Evolutionary conservation across 2,888 invertebrate species (phyloP), one percentile per base, ranked within the genome.

Genomic region (Ceriagrion tenellum): DNA sequence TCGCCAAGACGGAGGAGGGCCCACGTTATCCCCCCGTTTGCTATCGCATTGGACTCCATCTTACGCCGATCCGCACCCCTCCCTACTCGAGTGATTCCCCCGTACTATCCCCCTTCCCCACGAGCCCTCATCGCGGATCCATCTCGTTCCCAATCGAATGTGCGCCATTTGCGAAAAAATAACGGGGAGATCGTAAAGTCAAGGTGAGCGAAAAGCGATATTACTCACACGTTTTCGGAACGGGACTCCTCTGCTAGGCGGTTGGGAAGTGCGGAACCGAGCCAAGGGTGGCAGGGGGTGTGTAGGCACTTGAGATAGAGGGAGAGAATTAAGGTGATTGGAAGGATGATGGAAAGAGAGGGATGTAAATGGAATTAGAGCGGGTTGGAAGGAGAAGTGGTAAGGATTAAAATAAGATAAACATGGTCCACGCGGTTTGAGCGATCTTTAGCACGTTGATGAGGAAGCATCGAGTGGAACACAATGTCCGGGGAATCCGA

Each of bases 201-300:
- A 91, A 69, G 91, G 63, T 91, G 91, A 91, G 63, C 63, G 69
- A 69, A 69, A 93, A 47, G 93, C n/a, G 69, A 93, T 93, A 93
- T 93, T n/a, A 74, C 93, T 93, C 93, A 69, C 69, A 69, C 69
- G 93, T 93, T 93, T 47, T 69, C 26, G 69, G n/a, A 69, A 69
- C 18, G 69, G 26, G 35, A 63, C 35, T 23, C 8, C 59, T 8
- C 12, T 3, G 16, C 12, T 35, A 56, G 30, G 35, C 23, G 59
- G 59, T 59, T 59, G 59, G 23, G 55, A 35, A 18, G 13, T 47
- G 56, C 18, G 90, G 56, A 4, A 16, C 16, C 30, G 90, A 91
- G 89, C 13, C 0, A 3, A 8, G 55, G 16, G 40, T 55, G 89
- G 55, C 55, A 55, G 47, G 18, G 35, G 91, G 35, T 35, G 69